Evolutionary conservation across 2,113 vertebrate genomes (phyloP).

Genomic region (Petromus typicus): DNA sequence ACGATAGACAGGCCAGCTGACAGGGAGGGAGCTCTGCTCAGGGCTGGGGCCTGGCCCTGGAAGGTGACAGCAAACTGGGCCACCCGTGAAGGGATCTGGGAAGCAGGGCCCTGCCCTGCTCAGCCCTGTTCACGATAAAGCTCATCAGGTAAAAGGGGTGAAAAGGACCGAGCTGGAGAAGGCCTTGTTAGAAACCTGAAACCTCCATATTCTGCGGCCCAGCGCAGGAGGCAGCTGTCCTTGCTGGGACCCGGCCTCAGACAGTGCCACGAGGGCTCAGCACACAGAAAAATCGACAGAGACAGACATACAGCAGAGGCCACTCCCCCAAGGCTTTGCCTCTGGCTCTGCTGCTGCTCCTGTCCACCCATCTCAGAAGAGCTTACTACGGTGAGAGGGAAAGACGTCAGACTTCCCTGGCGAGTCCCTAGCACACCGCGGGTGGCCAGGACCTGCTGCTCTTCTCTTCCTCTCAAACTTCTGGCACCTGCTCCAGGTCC

Average conservation of each 20-base stretch:
- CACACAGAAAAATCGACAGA: neutral
- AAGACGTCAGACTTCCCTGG: neutral
- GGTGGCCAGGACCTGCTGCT: neutral
- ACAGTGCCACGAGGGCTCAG: too few relatives aligned
- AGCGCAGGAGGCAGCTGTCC: neutral
- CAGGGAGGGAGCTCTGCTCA: neutral
- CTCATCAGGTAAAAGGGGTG: neutral
- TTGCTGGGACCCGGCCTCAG: neutral
- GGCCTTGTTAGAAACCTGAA: neutral
- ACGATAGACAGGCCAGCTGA: neutral
- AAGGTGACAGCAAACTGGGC: neutral
- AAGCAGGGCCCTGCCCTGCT: neutral
- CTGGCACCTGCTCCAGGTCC: neutral
- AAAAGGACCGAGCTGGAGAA: neutral
- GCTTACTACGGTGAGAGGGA: neutral
- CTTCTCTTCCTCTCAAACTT: neutral
- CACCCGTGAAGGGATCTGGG: neutral
- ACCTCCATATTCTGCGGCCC: neutral
- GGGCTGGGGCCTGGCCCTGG: neutral
- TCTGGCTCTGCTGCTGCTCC: neutral
- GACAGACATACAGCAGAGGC: neutral
- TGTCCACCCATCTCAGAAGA: neutral
- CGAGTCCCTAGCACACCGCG: neutral
- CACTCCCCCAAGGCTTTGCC: neutral
- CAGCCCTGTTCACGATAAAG: neutral